These are phyloP conservation scores for Molossus alvarezi DNA, from an alignment of 2,797 vertebrate species.

Conservation along the genomic window DNA sequence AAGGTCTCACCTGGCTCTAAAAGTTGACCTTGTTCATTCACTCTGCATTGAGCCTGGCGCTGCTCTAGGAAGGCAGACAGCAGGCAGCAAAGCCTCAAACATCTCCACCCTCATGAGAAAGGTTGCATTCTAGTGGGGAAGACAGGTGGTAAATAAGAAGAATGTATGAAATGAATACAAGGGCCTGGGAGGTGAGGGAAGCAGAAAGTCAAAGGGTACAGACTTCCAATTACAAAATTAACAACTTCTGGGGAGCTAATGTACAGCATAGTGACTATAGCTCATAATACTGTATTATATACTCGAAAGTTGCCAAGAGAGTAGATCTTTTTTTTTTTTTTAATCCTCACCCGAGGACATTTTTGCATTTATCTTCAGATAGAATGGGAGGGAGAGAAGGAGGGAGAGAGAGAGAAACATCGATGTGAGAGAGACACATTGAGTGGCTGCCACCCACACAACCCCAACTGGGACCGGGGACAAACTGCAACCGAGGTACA, in stretches of 20 bases:
- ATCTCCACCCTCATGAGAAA: not conserved
- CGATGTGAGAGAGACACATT: too few relatives aligned
- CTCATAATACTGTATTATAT: not conserved
- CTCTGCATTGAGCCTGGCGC: not conserved
- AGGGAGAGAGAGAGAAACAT: not conserved
- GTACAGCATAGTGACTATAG: not conserved
- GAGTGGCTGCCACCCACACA: not conserved
- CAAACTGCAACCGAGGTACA: not conserved
- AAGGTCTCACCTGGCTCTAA: not conserved
- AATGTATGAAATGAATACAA: not conserved
- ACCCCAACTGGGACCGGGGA: too few relatives aligned
- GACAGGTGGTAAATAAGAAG: not conserved
- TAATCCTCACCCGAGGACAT: too few relatives aligned
- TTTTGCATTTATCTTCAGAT: too few relatives aligned
- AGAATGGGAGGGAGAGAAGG: not conserved
- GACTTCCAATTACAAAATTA: not conserved
- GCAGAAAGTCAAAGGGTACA: not conserved
- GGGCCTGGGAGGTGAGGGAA: too few relatives aligned
- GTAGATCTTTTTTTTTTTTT: not conserved
- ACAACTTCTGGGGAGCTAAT: not conserved
- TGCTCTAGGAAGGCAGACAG: not conserved
- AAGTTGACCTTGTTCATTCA: constrained; percentile 6
- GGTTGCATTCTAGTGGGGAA: not conserved
- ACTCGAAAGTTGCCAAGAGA: not conserved
- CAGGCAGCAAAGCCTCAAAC: not conserved